Evolutionary conservation across 92 coral and sea anemone species (phyloP).

Genomic region (Scolanthus callimorphus): DNA sequence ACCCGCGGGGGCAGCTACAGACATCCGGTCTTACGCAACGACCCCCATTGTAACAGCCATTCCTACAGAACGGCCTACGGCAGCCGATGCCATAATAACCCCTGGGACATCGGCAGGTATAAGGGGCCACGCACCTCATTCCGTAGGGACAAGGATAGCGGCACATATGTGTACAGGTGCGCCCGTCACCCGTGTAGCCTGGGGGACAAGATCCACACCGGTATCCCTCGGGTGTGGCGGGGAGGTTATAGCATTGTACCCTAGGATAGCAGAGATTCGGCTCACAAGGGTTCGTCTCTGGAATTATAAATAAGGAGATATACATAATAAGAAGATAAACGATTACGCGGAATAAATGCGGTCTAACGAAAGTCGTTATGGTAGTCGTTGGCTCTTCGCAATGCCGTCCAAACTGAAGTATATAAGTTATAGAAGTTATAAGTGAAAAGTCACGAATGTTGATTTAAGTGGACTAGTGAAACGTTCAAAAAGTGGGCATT

Average conservation of each 20-base stretch:
- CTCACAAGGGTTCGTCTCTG: slow-evolving; percentile 44
- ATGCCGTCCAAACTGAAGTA: no score
- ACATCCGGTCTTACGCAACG: slow-evolving; percentile 58
- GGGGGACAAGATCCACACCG: slow-evolving; percentile 73
- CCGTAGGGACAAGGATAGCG: slow-evolving; percentile 66
- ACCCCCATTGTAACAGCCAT: slow-evolving; percentile 83
- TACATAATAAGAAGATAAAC: background rate
- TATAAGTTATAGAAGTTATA: no score
- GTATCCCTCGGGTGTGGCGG: slow-evolving; percentile 16
- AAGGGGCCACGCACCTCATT: slow-evolving; percentile 69
- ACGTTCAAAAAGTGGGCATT: no score
- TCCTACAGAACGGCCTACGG: slow-evolving; percentile 63
- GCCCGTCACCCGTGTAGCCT: slow-evolving; percentile 77
- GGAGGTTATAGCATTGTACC: slow-evolving; percentile 36
- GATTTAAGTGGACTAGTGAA: no score
- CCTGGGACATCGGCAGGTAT: slow-evolving; percentile 65
- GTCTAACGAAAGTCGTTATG: no score
- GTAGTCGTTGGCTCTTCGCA: no score
- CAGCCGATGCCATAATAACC: slow-evolving; percentile 83
- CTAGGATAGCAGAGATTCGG: slow-evolving; percentile 52
- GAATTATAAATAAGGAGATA: background rate
- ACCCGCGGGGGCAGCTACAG: slow-evolving; percentile 72
- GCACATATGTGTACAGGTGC: slow-evolving; percentile 25
- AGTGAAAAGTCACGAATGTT: no score
- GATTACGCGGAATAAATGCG: no score